Evolutionary conservation across 2,113 vertebrate genomes (phyloP).

Genomic region (Centropus bengalensis): DNA sequence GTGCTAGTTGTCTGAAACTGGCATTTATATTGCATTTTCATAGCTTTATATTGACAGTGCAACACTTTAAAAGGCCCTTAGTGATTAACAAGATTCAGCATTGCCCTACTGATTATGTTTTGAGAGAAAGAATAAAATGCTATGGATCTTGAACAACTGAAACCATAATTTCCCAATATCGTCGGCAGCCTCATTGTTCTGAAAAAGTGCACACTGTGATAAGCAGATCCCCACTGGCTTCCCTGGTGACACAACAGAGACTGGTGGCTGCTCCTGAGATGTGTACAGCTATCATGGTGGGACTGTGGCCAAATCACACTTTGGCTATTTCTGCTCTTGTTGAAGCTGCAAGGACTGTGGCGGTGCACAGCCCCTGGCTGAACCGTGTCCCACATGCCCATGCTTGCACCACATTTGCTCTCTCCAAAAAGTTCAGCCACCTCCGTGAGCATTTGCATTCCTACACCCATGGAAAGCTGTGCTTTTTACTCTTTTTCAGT

Average conservation of each 20-base stretch:
- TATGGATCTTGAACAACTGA: slow-evolving; percentile 45
- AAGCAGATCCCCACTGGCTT: neutral
- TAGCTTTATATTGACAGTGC: slow-evolving; percentile 72
- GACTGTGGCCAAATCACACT: accelerated
- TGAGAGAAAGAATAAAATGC: slow-evolving; percentile 65
- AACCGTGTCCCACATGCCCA: accelerated
- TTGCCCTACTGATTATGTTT: slow-evolving; percentile 71
- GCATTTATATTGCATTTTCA: slow-evolving; percentile 73
- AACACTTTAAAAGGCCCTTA: slow-evolving; percentile 69
- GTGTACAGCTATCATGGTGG: neutral
- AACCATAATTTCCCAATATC: slow-evolving; percentile 37
- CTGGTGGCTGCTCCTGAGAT: accelerated
- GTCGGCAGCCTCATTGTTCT: neutral
- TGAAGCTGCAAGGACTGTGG: neutral
- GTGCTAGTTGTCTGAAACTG: slow-evolving; percentile 69
- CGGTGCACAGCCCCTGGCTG: neutral
- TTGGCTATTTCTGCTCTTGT: neutral
- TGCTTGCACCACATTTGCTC: neutral
- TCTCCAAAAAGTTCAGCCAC: neutral
- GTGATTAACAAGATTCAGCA: slow-evolving; percentile 78
- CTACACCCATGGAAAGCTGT: neutral
- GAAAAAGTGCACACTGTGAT: neutral
- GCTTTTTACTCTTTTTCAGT: neutral
- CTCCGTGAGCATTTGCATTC: neutral
- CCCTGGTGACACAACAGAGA: neutral